Conservation (phyloP, 2,888 invertebrate species). For the Chymomyza amoena region DNA sequence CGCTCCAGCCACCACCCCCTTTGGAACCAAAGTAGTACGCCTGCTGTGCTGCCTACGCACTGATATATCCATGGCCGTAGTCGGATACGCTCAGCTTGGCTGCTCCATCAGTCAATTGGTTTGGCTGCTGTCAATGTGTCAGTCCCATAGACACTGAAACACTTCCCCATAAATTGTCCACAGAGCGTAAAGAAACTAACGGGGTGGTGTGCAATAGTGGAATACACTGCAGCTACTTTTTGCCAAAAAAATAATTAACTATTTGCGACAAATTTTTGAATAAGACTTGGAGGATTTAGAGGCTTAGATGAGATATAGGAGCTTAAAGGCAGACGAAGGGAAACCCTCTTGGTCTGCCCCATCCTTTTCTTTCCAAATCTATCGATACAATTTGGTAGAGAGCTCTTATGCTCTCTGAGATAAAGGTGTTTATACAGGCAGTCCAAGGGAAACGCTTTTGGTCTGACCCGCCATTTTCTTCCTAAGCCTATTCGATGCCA, state of each 20-base stretch:
- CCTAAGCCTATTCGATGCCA: too few relatives aligned
- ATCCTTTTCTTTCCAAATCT: too few relatives aligned
- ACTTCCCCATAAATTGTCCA: conserved; percentile 41
- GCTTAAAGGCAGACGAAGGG: too few relatives aligned
- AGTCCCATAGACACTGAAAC: conserved; percentile 33
- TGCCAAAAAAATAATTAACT: background rate
- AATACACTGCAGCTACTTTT: background rate
- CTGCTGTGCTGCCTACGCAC: conserved; percentile 1
- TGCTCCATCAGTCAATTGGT: conserved; percentile 14
- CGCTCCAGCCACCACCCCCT: background rate
- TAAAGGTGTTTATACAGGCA: too few relatives aligned
- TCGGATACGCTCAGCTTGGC: background rate
- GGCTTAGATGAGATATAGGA: too few relatives aligned
- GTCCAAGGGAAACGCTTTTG: too few relatives aligned
- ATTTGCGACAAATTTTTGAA: too few relatives aligned
- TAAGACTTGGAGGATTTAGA: too few relatives aligned
- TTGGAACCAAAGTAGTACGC: background rate
- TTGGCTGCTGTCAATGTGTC: conserved; percentile 48
- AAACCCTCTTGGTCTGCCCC: too few relatives aligned
- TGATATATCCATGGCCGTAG: background rate
- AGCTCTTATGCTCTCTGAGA: too few relatives aligned
- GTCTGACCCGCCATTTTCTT: too few relatives aligned
- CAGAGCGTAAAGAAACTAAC: background rate
- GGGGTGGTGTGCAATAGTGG: background rate
- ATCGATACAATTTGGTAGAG: too few relatives aligned